Base-by-base conservation (phyloP, 1,140 invertebrate genomes). In the Saccostrea cuccullata region DNA sequence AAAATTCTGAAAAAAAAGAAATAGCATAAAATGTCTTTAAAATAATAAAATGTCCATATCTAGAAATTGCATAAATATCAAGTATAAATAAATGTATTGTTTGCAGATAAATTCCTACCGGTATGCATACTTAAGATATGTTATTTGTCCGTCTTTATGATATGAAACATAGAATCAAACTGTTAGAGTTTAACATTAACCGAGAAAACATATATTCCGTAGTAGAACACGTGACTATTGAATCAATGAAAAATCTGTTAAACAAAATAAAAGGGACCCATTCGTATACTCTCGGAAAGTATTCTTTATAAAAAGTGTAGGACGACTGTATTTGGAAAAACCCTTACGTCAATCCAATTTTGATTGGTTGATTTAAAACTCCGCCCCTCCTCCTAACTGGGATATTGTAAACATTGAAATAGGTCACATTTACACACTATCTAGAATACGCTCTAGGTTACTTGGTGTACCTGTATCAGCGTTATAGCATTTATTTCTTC, bases 181-280 rank as follows among this genome's bases (percentile, higher is more conserved):
- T 77, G 70, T 77, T 26, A 5, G 15, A 30, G 23, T 77, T 77
- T 26, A 30, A 77, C 26, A 77, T 30, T 30, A 26, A 30, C 70
- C 70, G 70, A 77, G 26, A 77, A 77, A 77, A 77, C 26, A 77
- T 77, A 77, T 30, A 26, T 26, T 36, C n/a, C 58, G 11, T 67
- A 20, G 13, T 30, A 77, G 15, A 77, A 77, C 70, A 77, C 70
- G 70, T 77, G 70, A 77, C 70, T 17, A 26, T 23, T 77, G 70
- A 77, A 77, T 77, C 70, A 77, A 77, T 77, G 70, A 77, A 77
- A 77, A 47, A 77, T 26, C 70, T 77, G 26, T 26, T 77, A 13
- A 77, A 64, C 58, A n/a, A 20, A 47, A 9, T 64, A 2, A 64
- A 64, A 64, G 1, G 15, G 30, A 26, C 11, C 11, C 26, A 77